Base-by-base conservation (phyloP, 2,113 vertebrate genomes). In the Phoxinus phoxinus region DNA sequence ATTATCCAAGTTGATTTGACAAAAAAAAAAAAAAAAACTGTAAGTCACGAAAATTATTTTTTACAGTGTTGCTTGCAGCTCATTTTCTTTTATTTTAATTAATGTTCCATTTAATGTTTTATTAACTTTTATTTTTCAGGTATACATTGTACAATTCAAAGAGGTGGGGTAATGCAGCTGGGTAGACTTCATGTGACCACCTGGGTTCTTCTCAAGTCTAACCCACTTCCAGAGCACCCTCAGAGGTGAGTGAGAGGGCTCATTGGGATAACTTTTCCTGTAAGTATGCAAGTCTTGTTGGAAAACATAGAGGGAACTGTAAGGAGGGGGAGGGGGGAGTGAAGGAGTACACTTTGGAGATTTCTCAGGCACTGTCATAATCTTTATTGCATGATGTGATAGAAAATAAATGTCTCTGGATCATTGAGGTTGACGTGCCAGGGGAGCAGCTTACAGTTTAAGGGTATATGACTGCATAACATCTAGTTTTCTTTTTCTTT, bases 401-500 rank as follows among this genome's bases (percentile, higher is more conserved):
- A 53, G 74, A 76, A 76, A 46, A 81, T 81, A 25, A 44, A 63
- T 63, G 58, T 59, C 15, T 61, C n/a, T 63, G 78, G 56, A 61
- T 65, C 15, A 65, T 21, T 81, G 35, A 48, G 9, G 13, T 19
- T 81, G n/a, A 35, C 25, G 46, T 81, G 46, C 51, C 30, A 58
- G 25, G 3, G 51, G 75, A 56, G 10, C 25, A 46, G 12, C 23
- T 61, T 41, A 41, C 7, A 61, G 35, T 41, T 79, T 74, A 27
- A 74, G 17, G 73, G 59, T 44, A 19, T 65, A 44, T 65, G 59
- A 12, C 78, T 80, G 37, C 32, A 46, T 12, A 81, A 81, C 61
- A 69, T 69, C 27, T 44, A 46, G 17, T 69, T 81, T 81, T 7
- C 69, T 51, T 81, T 61, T 81, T 81, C 59, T 81, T 25, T 81